Evolutionary conservation across 2,113 vertebrate genomes (phyloP).

Genomic region (Caranx ignobilis): DNA sequence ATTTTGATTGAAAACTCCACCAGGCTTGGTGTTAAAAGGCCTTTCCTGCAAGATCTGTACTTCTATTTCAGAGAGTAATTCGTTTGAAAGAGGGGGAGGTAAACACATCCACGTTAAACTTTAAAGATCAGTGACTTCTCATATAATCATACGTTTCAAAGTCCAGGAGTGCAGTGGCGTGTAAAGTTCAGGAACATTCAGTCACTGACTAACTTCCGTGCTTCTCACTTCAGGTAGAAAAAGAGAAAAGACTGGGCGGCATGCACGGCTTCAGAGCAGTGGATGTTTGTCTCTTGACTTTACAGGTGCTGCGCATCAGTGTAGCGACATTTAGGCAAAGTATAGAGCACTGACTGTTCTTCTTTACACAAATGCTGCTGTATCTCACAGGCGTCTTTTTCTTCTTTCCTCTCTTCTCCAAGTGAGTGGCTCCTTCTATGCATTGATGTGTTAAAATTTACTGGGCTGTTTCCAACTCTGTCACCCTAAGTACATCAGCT

Average conservation of each 20-base stretch:
- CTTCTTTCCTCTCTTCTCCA: background rate
- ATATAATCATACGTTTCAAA: constrained; percentile 40
- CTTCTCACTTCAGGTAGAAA: background rate
- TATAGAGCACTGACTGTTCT: constrained; percentile 20
- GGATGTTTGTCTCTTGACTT: constrained; percentile 24
- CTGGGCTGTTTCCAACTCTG: constrained; percentile 58
- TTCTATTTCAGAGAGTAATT: background rate
- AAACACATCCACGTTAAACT: constrained; percentile 52
- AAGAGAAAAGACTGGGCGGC: constrained; percentile 11
- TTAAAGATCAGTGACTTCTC: constrained; percentile 30
- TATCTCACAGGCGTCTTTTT: background rate
- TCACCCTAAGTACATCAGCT: constrained; percentile 55
- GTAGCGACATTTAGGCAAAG: background rate
- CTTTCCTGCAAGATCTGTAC: background rate
- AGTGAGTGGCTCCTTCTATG: constrained; percentile 27
- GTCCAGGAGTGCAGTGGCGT: constrained; percentile 35
- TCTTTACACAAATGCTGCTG: constrained; percentile 24
- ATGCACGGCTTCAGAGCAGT: background rate
- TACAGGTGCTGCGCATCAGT: constrained; percentile 34
- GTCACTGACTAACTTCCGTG: constrained; percentile 3
- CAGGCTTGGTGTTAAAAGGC: background rate
- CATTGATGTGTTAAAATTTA: constrained; percentile 50
- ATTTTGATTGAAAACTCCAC: background rate
- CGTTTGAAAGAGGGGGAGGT: background rate
- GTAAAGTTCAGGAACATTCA: constrained; percentile 34